Evolutionary conservation across 2,888 invertebrate genomes (phyloP).

Genomic region (Petrolisthes cinctipes): DNA sequence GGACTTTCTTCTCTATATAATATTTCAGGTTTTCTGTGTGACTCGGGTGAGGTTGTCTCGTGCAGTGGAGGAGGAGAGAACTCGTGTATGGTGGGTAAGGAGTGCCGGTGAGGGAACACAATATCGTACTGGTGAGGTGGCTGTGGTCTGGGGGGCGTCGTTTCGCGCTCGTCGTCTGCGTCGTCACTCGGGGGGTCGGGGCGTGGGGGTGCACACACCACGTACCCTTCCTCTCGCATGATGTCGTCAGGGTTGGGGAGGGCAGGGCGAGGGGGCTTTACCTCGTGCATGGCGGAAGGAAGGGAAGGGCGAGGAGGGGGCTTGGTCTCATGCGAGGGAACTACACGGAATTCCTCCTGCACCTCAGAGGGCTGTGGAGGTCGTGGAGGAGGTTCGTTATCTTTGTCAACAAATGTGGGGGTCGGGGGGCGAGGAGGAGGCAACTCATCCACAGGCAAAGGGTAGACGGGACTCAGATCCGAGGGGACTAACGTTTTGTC

Average conservation of each 20-base stretch:
- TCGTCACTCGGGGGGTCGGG: conserved; percentile 56
- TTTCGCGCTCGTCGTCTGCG: conserved; percentile 55
- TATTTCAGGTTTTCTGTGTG: conserved; percentile 25
- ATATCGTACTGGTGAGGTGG: conserved; percentile 47
- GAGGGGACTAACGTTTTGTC: neutral
- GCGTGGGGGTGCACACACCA: conserved; percentile 35
- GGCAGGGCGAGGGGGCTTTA: conserved; percentile 31
- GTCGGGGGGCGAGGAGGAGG: conserved; percentile 31
- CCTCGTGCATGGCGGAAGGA: conserved; percentile 21
- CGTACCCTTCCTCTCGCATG: conserved; percentile 8
- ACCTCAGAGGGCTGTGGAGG: conserved; percentile 33
- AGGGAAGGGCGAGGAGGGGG: neutral
- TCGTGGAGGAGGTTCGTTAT: conserved; percentile 32
- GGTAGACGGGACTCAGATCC: neutral
- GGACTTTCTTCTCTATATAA: conserved; percentile 13
- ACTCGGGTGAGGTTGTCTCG: neutral
- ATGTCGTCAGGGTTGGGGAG: conserved; percentile 19
- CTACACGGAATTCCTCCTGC: neutral
- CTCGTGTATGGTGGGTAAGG: conserved; percentile 51
- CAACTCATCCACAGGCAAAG: conserved; percentile 11
- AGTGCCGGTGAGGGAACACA: conserved; percentile 29
- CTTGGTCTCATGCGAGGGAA: conserved; percentile 5
- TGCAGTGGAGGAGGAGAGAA: conserved; percentile 28
- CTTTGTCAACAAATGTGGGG: neutral
- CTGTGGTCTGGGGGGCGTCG: conserved; percentile 48